A percentile compares a stretch with the other conserved stretches of the same genome.
Conservation (phyloP, 2,888 invertebrate species). For the Dryobota labecula region DNA sequence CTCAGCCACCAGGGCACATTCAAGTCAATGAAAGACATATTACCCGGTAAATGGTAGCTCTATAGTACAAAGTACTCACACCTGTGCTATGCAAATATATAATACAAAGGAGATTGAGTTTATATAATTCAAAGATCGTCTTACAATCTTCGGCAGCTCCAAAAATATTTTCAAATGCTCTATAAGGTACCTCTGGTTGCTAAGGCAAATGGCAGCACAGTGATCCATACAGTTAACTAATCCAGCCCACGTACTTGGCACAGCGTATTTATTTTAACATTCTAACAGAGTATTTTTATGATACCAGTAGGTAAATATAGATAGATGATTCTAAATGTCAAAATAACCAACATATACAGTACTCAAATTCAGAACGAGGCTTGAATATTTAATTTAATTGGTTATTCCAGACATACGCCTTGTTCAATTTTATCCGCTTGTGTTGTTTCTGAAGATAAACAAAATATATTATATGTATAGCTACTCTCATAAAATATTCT, state of each 20-base stretch:
- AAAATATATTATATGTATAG: too few species aligned
- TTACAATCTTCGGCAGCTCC: too few species aligned
- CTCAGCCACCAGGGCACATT: too few species aligned
- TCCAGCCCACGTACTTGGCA: background rate
- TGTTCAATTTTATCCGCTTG: slow-evolving; percentile 18
- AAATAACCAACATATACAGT: slow-evolving; percentile 26
- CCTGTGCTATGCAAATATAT: too few species aligned
- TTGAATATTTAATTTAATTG: slow-evolving; percentile 44
- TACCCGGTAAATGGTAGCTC: too few species aligned
- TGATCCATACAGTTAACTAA: background rate
- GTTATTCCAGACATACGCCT: slow-evolving; percentile 38
- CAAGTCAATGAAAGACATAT: too few species aligned
- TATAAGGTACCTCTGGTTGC: too few species aligned
- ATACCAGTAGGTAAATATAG: background rate
- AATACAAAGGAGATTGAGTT: too few species aligned
- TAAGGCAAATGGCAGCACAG: background rate
- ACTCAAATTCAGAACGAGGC: slow-evolving; percentile 21
- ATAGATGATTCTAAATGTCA: slow-evolving; percentile 27
- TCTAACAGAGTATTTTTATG: background rate
- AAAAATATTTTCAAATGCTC: too few species aligned
- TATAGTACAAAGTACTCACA: too few species aligned
- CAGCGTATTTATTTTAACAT: background rate
- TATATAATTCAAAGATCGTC: too few species aligned
- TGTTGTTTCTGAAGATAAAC: slow-evolving; percentile 15
- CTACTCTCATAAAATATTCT: too few species aligned